A percentile compares a stretch with the other conserved stretches of the same genome.
Conservation (phyloP, 2,797 vertebrate species). For the Anguilla pacifica region DNA sequence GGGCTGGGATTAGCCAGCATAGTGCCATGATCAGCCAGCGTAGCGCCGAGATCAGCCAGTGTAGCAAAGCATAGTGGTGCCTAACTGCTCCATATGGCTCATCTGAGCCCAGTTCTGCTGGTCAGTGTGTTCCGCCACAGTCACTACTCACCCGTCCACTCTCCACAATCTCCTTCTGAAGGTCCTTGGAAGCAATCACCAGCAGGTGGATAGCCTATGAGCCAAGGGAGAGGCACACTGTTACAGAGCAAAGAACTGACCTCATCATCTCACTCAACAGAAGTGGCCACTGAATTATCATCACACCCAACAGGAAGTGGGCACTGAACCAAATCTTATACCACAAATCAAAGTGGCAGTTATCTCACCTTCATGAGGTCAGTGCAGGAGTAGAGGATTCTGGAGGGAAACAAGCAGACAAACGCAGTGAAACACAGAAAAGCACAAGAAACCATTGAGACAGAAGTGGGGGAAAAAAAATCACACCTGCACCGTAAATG, state of each 20-base stretch:
- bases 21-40: too few relatives aligned
- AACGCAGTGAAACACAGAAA: neutral
- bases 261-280: neutral
- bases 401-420: conserved; percentile 55
- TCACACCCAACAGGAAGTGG: neutral
- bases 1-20: too few relatives aligned
- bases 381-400: conserved; percentile 93
- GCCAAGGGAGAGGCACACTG: conserved; percentile 9
- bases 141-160: conserved; percentile 81
- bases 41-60: too few relatives aligned
- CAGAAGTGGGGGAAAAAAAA: neutral
- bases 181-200: conserved; percentile 84
- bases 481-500: too few relatives aligned
- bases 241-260: neutral
- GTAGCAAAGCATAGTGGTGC: too few relatives aligned
- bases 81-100: neutral
- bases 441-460: neutral
- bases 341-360: neutral
- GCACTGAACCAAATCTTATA: neutral
- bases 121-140: neutral
- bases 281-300: neutral
- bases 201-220: conserved; percentile 88
- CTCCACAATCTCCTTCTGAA: conserved; percentile 97
- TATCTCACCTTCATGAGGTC: conserved; percentile 92
- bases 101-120: neutral